These are phyloP conservation scores for Cettia cetti DNA, from an alignment of 2,113 vertebrate species.

Conservation along the genomic window DNA sequence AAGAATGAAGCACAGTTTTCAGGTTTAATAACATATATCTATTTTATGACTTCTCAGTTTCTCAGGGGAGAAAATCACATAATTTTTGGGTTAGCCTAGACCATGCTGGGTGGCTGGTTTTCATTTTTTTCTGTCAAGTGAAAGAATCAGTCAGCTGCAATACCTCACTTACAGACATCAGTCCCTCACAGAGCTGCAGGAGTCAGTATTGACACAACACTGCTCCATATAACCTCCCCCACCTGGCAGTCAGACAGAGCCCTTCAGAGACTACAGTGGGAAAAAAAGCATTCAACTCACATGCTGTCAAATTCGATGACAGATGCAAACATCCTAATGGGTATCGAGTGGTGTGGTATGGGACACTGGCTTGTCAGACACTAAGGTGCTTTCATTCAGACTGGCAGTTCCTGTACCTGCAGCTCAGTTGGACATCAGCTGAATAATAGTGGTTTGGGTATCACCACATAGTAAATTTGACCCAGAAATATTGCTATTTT, in stretches of 20 bases:
- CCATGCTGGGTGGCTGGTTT: neutral
- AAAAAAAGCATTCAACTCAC: accelerated
- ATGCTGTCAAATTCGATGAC: neutral
- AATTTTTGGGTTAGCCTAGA: neutral
- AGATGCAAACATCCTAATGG: neutral
- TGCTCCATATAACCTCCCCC: accelerated
- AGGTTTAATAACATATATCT: neutral
- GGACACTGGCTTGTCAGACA: neutral
- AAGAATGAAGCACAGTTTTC: neutral
- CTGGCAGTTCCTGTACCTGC: neutral
- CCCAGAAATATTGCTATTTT: neutral
- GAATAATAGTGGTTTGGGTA: neutral
- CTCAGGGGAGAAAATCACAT: neutral
- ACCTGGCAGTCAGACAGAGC: neutral
- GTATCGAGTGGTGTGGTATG: neutral
- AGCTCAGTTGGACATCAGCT: neutral
- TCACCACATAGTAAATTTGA: neutral
- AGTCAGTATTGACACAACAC: neutral
- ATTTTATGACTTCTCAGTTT: neutral
- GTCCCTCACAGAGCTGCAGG: neutral
- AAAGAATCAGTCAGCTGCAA: neutral
- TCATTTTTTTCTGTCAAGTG: neutral
- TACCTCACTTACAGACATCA: neutral
- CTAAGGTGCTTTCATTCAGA: neutral
- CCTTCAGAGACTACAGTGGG: neutral